A percentile compares a stretch with the other conserved stretches of the same genome.
Evolutionary conservation across 2,113 vertebrate genomes (phyloP).

Genomic region (Oostethus manadensis): DNA sequence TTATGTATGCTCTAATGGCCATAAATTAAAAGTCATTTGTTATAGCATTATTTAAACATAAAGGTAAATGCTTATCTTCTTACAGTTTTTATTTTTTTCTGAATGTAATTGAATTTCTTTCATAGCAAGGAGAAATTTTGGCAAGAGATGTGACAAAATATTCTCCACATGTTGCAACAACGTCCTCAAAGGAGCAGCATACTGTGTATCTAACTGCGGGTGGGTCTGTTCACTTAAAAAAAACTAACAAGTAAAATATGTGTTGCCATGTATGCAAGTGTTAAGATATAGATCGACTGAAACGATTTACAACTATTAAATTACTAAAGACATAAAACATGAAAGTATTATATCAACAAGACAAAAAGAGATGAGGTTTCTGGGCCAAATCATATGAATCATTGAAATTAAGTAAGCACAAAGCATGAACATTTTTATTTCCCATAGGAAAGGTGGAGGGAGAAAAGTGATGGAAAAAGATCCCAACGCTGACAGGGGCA

Average conservation of each 20-base stretch:
- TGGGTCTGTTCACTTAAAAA: constrained; percentile 24
- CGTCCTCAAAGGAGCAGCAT: constrained; percentile 42
- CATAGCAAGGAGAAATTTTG: constrained; percentile 38
- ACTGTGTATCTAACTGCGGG: constrained; percentile 16
- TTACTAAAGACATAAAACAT: constrained; percentile 2
- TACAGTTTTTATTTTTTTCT: background rate
- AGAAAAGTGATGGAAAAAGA: background rate
- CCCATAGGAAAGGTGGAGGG: background rate
- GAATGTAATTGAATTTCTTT: constrained; percentile 24
- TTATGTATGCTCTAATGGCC: too few relatives aligned
- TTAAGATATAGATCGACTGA: background rate
- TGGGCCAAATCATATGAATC: background rate
- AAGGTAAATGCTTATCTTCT: constrained; percentile 5
- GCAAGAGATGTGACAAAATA: constrained; percentile 44
- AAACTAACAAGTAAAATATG: constrained; percentile 16
- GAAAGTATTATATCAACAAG: constrained; percentile 1
- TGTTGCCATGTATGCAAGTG: constrained; percentile 16
- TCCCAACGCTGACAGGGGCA: too few relatives aligned
- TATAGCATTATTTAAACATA: background rate
- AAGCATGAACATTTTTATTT: background rate
- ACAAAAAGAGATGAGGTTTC: background rate
- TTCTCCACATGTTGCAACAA: constrained; percentile 61
- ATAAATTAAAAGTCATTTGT: constrained; percentile 8
- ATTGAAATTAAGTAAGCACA: background rate
- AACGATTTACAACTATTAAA: constrained; percentile 19